Evolutionary conservation across 2,797 vertebrate species (phyloP).

Genomic region (Enteromius unitaeniatus): DNA sequence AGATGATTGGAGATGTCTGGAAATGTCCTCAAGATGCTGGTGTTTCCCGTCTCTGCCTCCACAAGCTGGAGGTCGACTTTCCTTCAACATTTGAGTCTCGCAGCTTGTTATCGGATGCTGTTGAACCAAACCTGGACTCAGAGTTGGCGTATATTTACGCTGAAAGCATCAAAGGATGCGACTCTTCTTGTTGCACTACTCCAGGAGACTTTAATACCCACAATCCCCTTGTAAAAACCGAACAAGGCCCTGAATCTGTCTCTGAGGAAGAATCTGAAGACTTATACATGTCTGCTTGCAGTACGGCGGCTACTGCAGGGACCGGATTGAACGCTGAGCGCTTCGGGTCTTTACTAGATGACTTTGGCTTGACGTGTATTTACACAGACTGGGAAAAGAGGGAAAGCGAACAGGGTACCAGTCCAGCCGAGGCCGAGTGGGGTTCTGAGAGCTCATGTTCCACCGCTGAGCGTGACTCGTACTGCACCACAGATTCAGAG

Average conservation of each 20-base stretch:
- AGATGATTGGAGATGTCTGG: conserved; percentile 1
- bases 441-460: conserved; percentile 38
- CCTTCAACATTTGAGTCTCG: conserved; percentile 51
- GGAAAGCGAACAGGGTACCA: background rate
- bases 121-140: conserved; percentile 4
- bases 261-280: background rate
- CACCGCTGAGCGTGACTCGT: conserved; percentile 47
- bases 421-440: conserved; percentile 21
- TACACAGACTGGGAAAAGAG: conserved; percentile 46
- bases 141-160: conserved; percentile 54
- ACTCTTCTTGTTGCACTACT: conserved; percentile 21
- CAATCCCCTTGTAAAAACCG: background rate
- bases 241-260: background rate
- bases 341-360: conserved; percentile 12
- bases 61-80: conserved; percentile 27
- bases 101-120: background rate
- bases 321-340: conserved; percentile 53
- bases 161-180: conserved; percentile 53
- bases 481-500: conserved; percentile 3
- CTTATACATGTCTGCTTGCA: conserved; percentile 38
- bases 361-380: conserved; percentile 14
- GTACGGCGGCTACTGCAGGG: conserved; percentile 68
- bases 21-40: background rate
- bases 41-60: conserved; percentile 17
- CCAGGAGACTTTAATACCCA: conserved; percentile 5